Conservation (phyloP, 92 coral and sea anemone genomes). For the Parazoanthus atlanticus region DNA sequence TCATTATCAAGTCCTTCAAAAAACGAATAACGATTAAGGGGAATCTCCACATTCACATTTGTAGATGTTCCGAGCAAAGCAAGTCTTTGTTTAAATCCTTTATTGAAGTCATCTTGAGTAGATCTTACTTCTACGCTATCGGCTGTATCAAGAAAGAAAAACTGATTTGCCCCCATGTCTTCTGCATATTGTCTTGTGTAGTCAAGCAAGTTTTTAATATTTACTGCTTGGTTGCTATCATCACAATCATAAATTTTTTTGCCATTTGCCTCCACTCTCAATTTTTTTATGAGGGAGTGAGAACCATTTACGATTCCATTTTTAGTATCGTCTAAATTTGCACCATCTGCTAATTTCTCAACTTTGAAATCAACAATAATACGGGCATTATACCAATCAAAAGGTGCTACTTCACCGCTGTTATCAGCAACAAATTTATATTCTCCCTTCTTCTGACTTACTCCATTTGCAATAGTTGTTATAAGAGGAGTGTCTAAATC, state of each 20-base stretch:
- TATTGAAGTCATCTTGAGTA: not conserved
- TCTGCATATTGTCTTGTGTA: too few relatives aligned
- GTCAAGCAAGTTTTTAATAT: constrained; percentile 3
- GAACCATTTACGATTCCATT: too few relatives aligned
- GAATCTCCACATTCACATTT: constrained; percentile 15
- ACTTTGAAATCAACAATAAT: constrained; percentile 26
- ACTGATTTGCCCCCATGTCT: constrained; percentile 9
- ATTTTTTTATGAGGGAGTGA: not conserved
- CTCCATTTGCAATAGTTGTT: constrained; percentile 11
- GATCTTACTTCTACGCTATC: not conserved
- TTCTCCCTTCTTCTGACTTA: constrained; percentile 4
- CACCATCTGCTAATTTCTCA: too few relatives aligned
- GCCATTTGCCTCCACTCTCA: not conserved
- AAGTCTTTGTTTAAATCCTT: not conserved
- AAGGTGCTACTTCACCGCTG: not conserved
- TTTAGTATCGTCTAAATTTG: not conserved
- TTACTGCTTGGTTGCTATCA: not conserved
- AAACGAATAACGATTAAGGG: not conserved
- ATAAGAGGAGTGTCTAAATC: constrained; percentile 30
- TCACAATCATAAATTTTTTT: not conserved
- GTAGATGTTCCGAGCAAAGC: not conserved
- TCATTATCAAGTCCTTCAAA: constrained; percentile 4
- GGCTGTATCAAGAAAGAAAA: constrained; percentile 36
- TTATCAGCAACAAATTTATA: constrained; percentile 32
- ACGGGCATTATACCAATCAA: constrained; percentile 45